Percentiles rank a stretch among this genome's conserved stretches.
Conservation (phyloP, 1,140 invertebrate species). For the Cardiocondyla obscurior region DNA sequence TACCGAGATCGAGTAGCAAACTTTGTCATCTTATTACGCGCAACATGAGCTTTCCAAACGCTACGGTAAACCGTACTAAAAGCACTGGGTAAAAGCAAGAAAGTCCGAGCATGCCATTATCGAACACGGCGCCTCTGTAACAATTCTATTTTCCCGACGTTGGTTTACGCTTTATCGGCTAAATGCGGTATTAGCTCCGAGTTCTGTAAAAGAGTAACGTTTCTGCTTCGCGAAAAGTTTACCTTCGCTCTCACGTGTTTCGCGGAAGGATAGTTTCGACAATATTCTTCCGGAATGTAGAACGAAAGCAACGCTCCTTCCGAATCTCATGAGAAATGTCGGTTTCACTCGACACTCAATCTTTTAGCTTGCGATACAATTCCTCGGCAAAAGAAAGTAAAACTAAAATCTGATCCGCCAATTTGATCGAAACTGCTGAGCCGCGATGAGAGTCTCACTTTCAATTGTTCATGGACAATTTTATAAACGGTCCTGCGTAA, state of each 20-base stretch:
- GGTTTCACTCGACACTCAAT: too few species aligned
- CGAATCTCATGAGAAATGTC: too few species aligned
- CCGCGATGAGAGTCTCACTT: slow-evolving; percentile 8
- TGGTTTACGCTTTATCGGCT: slow-evolving; percentile 9
- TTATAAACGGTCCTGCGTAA: slow-evolving; percentile 30
- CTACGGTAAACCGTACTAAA: background rate
- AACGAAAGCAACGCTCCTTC: background rate
- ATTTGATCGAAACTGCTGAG: background rate
- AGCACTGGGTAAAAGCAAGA: background rate
- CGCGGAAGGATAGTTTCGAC: slow-evolving; percentile 25
- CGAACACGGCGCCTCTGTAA: slow-evolving; percentile 5
- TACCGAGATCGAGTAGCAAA: slow-evolving; percentile 23
- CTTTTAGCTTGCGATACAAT: background rate
- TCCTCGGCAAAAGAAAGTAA: background rate
- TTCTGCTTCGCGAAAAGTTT: background rate
- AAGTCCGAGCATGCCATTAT: background rate
- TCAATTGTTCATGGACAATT: slow-evolving; percentile 23
- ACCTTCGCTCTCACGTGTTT: background rate
- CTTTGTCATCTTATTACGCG: slow-evolving; percentile 32
- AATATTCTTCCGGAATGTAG: slow-evolving; percentile 23
- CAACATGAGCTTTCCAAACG: slow-evolving; percentile 27
- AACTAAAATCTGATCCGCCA: background rate
- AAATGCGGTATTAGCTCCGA: slow-evolving; percentile 24
- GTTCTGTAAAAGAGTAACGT: slow-evolving; percentile 19
- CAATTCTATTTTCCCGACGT: slow-evolving; percentile 26